These are phyloP conservation scores for Heterotis niloticus DNA, from an alignment of 2,113 vertebrate species.

Conservation along the genomic window DNA sequence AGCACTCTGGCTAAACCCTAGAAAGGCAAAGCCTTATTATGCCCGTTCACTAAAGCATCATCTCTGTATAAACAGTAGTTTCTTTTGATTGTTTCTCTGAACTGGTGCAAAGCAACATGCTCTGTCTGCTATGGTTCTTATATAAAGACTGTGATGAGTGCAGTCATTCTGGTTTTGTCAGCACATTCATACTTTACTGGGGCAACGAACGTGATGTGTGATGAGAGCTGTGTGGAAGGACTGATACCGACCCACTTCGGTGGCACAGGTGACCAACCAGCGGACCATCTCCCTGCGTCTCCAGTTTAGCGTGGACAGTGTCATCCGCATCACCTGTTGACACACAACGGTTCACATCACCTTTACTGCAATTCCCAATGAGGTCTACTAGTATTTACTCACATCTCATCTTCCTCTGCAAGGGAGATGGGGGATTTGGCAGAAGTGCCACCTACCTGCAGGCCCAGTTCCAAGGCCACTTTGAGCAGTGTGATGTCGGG, in stretches of 20 bases:
- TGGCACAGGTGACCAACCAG: constrained; percentile 96
- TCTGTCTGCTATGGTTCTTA: not conserved
- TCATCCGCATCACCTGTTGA: constrained; percentile 95
- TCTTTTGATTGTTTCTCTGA: not conserved
- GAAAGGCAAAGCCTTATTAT: not conserved
- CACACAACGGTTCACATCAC: not conserved
- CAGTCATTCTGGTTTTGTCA: not conserved
- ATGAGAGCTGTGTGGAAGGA: not conserved
- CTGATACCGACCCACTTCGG: constrained; percentile 87
- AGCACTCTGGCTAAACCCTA: not conserved
- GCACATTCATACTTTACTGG: not conserved
- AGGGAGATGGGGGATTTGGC: not conserved
- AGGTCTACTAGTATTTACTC: not conserved
- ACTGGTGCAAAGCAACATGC: not conserved
- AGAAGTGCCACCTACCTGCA: constrained; percentile 75
- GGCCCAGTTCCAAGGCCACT: constrained; percentile 88
- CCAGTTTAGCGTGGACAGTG: constrained; percentile 96
- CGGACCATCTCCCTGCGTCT: constrained; percentile 96
- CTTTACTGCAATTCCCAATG: not conserved
- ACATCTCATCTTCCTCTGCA: not conserved
- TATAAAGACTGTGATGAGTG: not conserved
- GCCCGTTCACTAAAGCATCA: not conserved
- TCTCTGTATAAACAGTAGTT: not conserved
- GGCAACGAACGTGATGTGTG: not conserved
- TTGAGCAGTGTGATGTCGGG: constrained; percentile 92